These are phyloP conservation scores for Hololepta plana DNA, from an alignment of 2,888 invertebrate genomes.

Conservation along the genomic window DNA sequence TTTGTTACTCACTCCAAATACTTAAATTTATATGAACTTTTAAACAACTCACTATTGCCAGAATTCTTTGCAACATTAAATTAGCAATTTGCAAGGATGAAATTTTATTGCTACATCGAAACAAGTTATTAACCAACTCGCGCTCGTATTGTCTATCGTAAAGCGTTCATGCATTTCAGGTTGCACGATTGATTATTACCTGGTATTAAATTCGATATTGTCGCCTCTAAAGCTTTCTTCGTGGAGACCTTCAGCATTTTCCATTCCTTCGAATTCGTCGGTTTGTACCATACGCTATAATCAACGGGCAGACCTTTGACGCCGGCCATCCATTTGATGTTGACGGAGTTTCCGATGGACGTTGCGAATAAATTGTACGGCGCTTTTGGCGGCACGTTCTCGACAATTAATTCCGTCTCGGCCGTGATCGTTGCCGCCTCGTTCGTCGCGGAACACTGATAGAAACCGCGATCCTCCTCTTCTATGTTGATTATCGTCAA, in stretches of 20 bases:
- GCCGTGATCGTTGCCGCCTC: slow-evolving; percentile 71
- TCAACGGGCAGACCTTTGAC: slow-evolving; percentile 59
- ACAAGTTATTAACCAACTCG: too few relatives aligned
- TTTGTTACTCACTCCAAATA: too few relatives aligned
- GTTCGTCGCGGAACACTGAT: slow-evolving; percentile 69
- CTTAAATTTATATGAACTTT: too few relatives aligned
- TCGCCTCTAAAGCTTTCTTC: slow-evolving; percentile 55
- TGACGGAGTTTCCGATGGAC: slow-evolving; percentile 50
- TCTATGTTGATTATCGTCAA: slow-evolving; percentile 65
- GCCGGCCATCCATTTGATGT: slow-evolving; percentile 70
- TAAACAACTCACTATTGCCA: too few relatives aligned
- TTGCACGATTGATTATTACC: slow-evolving; percentile 22
- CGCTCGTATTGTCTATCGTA: too few relatives aligned
- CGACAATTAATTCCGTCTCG: slow-evolving; percentile 64
- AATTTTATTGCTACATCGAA: too few relatives aligned
- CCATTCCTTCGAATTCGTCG: slow-evolving; percentile 62
- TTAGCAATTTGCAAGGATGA: too few relatives aligned
- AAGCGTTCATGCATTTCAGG: too few relatives aligned
- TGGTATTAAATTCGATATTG: slow-evolving; percentile 56
- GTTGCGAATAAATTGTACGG: slow-evolving; percentile 73
- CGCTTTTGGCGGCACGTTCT: slow-evolving; percentile 78
- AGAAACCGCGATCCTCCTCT: slow-evolving; percentile 74
- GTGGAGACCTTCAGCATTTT: slow-evolving; percentile 60
- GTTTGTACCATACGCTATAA: slow-evolving; percentile 75
- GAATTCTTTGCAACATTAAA: too few relatives aligned